Percentiles rank a stretch among this genome's conserved stretches.
Evolutionary conservation across 2,113 vertebrate genomes (phyloP).

Genomic region (Entosphenus tridentatus): DNA sequence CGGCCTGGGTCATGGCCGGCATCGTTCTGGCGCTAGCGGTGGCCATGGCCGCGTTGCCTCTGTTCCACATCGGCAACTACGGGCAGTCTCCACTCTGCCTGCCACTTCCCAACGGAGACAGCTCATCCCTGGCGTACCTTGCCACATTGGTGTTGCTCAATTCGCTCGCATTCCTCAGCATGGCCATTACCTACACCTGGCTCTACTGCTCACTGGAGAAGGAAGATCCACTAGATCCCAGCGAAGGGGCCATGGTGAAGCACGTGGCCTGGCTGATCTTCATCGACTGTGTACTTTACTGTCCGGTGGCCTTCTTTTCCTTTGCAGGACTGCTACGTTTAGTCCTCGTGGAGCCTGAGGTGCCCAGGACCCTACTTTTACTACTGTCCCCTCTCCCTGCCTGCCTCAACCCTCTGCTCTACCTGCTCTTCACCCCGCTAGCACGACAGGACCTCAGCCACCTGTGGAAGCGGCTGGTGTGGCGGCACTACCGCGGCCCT

Average conservation of each 20-base stretch:
- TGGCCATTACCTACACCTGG: constrained; percentile 51
- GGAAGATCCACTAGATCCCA: background rate
- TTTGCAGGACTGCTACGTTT: constrained; percentile 60
- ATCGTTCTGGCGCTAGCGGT: constrained; percentile 38
- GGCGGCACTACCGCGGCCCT: no score
- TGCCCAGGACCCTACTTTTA: constrained; percentile 48
- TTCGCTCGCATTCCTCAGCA: constrained; percentile 51
- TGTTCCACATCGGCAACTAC: constrained; percentile 32
- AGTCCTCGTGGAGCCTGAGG: constrained; percentile 41
- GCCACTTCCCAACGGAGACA: constrained; percentile 43
- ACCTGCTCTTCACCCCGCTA: constrained; percentile 62
- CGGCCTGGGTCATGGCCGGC: constrained; percentile 33
- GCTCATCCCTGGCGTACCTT: constrained; percentile 33
- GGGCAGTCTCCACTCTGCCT: constrained; percentile 47
- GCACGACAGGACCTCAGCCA: constrained; percentile 53
- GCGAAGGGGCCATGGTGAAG: constrained; percentile 45
- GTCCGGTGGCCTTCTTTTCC: constrained; percentile 60
- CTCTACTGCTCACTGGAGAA: constrained; percentile 62
- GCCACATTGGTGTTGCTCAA: constrained; percentile 61
- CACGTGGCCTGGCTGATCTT: constrained; percentile 71
- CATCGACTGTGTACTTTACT: constrained; percentile 64
- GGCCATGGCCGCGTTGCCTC: constrained; percentile 37
- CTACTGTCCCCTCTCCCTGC: constrained; percentile 57
- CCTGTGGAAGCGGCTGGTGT: constrained; percentile 19
- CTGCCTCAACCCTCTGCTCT: constrained; percentile 73